Percentiles rank a stretch among this genome's conserved stretches.
phyloP scores from a whole-genome alignment of 2,888 invertebrate species.

The Tetropium fuscum region DNA sequence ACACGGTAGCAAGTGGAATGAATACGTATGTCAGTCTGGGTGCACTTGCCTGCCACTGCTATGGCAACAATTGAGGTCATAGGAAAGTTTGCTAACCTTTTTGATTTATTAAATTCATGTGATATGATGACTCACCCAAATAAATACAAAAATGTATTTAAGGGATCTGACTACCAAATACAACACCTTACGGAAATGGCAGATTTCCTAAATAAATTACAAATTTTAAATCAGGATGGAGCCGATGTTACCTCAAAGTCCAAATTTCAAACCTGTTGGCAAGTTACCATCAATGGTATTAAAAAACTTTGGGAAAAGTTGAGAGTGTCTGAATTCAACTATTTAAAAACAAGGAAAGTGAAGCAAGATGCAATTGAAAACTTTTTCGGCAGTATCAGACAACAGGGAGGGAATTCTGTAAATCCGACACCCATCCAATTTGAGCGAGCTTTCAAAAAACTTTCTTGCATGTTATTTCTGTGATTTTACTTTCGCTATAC shows the following conservation, averaged over 20 bases:
- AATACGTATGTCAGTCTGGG: background rate
- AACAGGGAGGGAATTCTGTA: background rate
- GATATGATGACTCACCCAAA: slow-evolving; percentile 11
- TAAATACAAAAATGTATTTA: slow-evolving; percentile 23
- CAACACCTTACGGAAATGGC: slow-evolving; percentile 34
- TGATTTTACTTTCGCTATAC: too few species aligned
- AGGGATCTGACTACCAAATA: slow-evolving; percentile 29
- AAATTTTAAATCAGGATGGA: slow-evolving; percentile 19
- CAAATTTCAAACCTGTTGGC: slow-evolving; percentile 35
- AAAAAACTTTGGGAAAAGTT: slow-evolving; percentile 33
- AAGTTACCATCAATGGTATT: slow-evolving; percentile 34
- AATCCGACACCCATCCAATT: slow-evolving; percentile 31
- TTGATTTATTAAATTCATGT: slow-evolving; percentile 41
- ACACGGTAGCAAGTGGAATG: too few species aligned
- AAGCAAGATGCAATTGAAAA: slow-evolving; percentile 39
- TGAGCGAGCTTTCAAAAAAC: slow-evolving; percentile 33
- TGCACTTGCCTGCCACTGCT: too few species aligned
- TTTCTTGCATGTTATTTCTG: slow-evolving; percentile 27
- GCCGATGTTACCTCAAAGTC: slow-evolving; percentile 34
- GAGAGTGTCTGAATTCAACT: slow-evolving; percentile 17
- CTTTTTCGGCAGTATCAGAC: slow-evolving; percentile 31
- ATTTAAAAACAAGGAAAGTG: slow-evolving; percentile 34
- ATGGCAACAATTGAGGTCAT: too few species aligned
- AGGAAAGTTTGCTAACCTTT: too few species aligned
- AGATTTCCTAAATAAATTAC: slow-evolving; percentile 26